Conservation (phyloP, 37 sponge, comb jelly and placozoan species). For the Cladorhizidae sp. region DNA sequence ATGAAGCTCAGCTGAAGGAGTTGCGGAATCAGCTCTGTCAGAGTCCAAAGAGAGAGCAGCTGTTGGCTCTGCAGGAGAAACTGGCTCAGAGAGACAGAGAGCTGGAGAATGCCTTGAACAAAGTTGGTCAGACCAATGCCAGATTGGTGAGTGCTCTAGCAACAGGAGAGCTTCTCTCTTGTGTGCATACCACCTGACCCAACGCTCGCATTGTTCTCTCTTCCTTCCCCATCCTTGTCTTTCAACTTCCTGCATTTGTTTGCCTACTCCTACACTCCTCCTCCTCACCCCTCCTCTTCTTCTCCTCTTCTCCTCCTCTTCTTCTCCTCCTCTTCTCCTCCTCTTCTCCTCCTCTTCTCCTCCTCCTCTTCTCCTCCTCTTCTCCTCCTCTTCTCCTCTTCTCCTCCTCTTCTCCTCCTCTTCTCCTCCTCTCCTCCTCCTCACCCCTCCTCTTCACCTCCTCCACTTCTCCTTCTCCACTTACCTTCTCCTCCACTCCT, state of each 20-base stretch:
- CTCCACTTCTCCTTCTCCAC: no score
- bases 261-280: no score
- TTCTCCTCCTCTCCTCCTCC: not conserved
- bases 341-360: not conserved
- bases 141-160: conserved; percentile 8
- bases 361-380: not conserved
- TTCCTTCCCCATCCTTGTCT: no score
- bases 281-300: no score
- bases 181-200: no score
- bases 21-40: not conserved
- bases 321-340: not conserved
- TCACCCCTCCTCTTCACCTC: not conserved
- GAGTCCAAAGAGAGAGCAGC: conserved; percentile 8
- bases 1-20: conserved; percentile 47
- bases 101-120: conserved; percentile 19
- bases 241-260: no score
- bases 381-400: not conserved
- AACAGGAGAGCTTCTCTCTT: not conserved
- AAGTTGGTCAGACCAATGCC: conserved; percentile 9
- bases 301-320: no score
- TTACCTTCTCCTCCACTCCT: no score
- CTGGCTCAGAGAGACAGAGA: conserved; percentile 30
- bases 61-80: conserved; percentile 29
- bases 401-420: not conserved
- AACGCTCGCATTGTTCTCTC: no score